These are phyloP conservation scores for Lagria hirta DNA, from an alignment of 2,888 invertebrate species.

Conservation along the genomic window DNA sequence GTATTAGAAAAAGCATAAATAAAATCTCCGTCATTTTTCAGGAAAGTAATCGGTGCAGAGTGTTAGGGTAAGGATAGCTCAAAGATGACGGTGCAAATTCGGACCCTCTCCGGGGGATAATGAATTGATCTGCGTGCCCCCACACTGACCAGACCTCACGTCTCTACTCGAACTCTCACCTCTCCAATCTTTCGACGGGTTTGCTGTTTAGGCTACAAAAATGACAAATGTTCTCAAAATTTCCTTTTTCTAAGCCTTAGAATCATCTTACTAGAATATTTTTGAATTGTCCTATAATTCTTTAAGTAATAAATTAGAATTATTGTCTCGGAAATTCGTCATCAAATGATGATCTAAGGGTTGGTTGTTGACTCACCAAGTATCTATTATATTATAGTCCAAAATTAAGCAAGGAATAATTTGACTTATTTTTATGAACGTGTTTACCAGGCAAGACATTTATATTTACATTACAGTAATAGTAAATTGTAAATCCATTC, in stretches of 20 bases:
- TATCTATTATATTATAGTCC: too few relatives aligned
- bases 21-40: constrained; percentile 37
- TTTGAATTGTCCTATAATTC: too few relatives aligned
- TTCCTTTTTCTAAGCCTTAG: background rate
- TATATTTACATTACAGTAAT: too few relatives aligned
- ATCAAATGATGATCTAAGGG: too few relatives aligned
- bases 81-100: constrained; percentile 51
- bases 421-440: too few relatives aligned
- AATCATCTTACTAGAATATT: too few relatives aligned
- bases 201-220: constrained; percentile 5
- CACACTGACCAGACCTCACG: constrained; percentile 44
- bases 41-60: constrained; percentile 36
- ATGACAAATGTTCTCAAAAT: background rate
- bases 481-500: too few relatives aligned
- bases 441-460: too few relatives aligned
- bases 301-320: too few relatives aligned
- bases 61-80: constrained; percentile 37
- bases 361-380: too few relatives aligned
- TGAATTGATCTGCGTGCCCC: constrained; percentile 53
- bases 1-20: constrained; percentile 19
- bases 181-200: constrained; percentile 24
- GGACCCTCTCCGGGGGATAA: constrained; percentile 50
- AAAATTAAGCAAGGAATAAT: too few relatives aligned
- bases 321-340: too few relatives aligned
- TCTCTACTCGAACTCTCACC: constrained; percentile 45